Conservation (phyloP, 2,113 vertebrate species). For the Pipa parva region DNA sequence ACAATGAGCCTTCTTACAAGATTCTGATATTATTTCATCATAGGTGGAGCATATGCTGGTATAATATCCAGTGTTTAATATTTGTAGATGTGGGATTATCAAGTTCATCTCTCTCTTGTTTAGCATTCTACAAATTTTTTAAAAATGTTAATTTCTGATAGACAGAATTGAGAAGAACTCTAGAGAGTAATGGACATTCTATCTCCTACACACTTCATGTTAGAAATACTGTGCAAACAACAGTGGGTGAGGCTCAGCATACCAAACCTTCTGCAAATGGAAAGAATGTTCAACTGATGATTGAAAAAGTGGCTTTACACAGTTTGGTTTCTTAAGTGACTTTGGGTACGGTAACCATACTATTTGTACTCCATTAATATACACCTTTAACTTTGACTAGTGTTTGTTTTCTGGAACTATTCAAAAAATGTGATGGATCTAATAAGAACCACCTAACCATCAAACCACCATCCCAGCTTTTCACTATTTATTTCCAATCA, state of each 20-base stretch:
- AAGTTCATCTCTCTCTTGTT: neutral
- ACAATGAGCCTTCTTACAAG: no score
- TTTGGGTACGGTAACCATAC: neutral
- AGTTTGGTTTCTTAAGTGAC: neutral
- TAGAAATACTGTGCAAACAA: neutral
- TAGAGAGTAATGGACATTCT: constrained; percentile 10
- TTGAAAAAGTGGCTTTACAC: neutral
- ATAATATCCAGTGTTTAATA: no score
- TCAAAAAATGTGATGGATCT: neutral
- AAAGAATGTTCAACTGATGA: constrained; percentile 8
- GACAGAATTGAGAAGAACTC: neutral
- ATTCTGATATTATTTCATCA: no score
- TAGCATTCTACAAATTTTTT: constrained; percentile 19
- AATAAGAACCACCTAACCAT: neutral
- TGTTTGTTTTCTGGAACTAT: neutral
- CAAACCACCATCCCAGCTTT: neutral
- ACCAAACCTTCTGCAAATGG: constrained; percentile 15
- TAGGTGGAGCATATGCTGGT: no score
- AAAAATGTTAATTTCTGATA: constrained; percentile 8
- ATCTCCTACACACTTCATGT: constrained; percentile 3
- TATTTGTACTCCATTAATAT: neutral
- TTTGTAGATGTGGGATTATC: no score
- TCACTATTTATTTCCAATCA: neutral
- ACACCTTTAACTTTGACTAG: neutral
- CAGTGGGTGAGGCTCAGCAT: neutral